Evolutionary conservation across 92 coral and sea anemone genomes (phyloP).

Genomic region (Pocillopora grandis): DNA sequence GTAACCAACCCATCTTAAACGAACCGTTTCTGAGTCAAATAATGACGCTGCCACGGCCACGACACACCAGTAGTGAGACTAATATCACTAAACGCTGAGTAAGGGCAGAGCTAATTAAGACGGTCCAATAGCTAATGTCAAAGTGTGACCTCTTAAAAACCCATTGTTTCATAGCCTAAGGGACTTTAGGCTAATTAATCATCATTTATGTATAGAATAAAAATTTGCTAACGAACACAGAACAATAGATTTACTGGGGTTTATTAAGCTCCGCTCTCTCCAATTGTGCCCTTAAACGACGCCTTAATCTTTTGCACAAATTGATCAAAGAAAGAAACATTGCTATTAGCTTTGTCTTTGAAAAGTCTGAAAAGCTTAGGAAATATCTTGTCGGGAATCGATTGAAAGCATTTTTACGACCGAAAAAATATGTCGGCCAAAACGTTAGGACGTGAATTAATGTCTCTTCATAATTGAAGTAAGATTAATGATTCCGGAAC

Average conservation of each 20-base stretch:
- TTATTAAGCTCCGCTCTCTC: slow-evolving; percentile 1
- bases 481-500: no score
- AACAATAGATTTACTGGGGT: slow-evolving; percentile 15
- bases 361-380: no score
- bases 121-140: not conserved
- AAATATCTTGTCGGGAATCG: no score
- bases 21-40: slow-evolving; percentile 12
- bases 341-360: not conserved
- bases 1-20: not conserved
- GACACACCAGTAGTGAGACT: not conserved
- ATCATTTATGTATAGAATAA: slow-evolving; percentile 9
- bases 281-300: not conserved
- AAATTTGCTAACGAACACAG: slow-evolving; percentile 13
- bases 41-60: not conserved
- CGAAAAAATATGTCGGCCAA: no score
- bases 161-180: slow-evolving; percentile 1
- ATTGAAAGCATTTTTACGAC: no score
- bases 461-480: no score
- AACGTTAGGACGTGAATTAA: no score
- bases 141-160: slow-evolving; percentile 12
- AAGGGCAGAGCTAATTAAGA: slow-evolving; percentile 1
- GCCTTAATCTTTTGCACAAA: not conserved
- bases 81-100: not conserved
- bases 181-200: slow-evolving; percentile 33
- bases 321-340: not conserved